Conservation (phyloP, 1,140 invertebrate species). For the Aphis craccivora region DNA sequence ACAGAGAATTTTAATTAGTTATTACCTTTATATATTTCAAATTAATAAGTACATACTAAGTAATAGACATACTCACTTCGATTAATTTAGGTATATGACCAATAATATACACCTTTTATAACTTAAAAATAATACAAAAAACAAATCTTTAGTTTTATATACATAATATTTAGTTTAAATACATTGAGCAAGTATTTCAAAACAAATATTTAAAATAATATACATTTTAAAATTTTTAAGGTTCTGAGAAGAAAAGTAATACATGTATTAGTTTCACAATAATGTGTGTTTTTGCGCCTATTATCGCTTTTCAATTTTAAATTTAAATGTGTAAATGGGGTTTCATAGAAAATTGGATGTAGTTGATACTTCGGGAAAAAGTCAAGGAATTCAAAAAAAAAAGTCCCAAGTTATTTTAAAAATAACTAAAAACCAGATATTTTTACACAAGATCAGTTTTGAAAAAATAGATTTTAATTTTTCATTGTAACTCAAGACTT, state of each 20-base stretch:
- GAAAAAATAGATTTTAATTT: no score
- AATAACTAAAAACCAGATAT: neutral
- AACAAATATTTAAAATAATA: neutral
- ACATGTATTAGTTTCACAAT: neutral
- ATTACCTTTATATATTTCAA: no score
- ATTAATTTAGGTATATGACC: neutral
- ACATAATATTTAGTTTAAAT: neutral
- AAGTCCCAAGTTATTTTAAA: neutral
- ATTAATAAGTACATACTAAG: no score
- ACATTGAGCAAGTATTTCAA: neutral
- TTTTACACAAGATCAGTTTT: no score
- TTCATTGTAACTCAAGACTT: no score
- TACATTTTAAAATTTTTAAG: neutral
- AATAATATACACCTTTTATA: neutral
- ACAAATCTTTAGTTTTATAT: no score
- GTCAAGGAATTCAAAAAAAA: neutral
- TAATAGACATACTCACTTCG: neutral
- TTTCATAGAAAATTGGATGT: neutral
- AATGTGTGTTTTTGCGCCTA: neutral
- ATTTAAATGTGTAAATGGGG: neutral
- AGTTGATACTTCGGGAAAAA: neutral
- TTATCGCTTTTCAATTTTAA: neutral
- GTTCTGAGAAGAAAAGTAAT: neutral
- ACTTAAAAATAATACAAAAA: no score
- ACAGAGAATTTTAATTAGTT: no score